These are phyloP conservation scores for Aphelinus certus DNA, from an alignment of 1,140 invertebrate genomes.

Conservation along the genomic window DNA sequence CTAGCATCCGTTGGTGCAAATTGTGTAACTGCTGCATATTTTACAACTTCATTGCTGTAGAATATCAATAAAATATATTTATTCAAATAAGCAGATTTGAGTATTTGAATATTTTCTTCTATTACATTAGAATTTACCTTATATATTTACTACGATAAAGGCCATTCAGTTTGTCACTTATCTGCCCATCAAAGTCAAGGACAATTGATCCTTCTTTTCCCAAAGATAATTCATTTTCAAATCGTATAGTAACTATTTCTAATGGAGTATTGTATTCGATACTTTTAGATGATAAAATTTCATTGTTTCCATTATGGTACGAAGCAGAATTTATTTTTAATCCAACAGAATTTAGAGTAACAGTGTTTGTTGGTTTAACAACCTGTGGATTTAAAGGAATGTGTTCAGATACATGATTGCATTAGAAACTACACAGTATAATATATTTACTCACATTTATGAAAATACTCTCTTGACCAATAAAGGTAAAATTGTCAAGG, in stretches of 20 bases:
- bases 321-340: constrained; percentile 74
- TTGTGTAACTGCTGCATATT: constrained; percentile 89
- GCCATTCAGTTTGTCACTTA: constrained; percentile 95
- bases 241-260: constrained; percentile 78
- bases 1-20: constrained; percentile 95
- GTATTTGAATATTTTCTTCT: background rate
- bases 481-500: constrained; percentile 82
- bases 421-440: too few relatives aligned
- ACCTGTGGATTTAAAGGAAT: constrained; percentile 70
- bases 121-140: constrained; percentile 52
- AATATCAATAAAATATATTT: background rate
- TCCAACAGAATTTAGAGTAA: constrained; percentile 83
- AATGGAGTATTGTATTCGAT: constrained; percentile 71
- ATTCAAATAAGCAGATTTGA: background rate
- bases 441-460: constrained; percentile 75
- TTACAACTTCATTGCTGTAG: constrained; percentile 73
- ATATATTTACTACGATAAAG: constrained; percentile 92
- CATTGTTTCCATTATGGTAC: constrained; percentile 57
- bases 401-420: too few relatives aligned
- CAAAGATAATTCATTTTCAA: constrained; percentile 69
- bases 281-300: constrained; percentile 55
- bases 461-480: constrained; percentile 80
- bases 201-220: constrained; percentile 72
- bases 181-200: constrained; percentile 82
- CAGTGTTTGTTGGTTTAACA: constrained; percentile 72